Evolutionary conservation across 2,797 vertebrate genomes (phyloP).

Genomic region (Notamacropus eugenii): DNA sequence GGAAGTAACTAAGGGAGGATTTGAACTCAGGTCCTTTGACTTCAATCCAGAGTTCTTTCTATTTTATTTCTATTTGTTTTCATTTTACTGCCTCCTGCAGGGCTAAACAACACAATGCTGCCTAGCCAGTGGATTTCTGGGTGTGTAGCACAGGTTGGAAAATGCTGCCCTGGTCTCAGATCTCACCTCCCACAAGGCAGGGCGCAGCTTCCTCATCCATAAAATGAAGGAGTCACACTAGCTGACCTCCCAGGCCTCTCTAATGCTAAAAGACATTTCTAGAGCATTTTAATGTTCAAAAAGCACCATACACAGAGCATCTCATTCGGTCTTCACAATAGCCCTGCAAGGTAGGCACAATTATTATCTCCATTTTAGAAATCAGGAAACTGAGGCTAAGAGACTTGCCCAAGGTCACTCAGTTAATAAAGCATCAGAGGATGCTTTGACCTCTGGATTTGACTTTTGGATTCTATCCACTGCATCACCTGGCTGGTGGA

Average conservation of each 20-base stretch:
- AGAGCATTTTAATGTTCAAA: neutral
- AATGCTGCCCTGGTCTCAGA: neutral
- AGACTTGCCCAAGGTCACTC: neutral
- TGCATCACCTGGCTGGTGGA: neutral
- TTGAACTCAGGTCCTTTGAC: neutral
- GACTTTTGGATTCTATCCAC: neutral
- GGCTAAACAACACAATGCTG: neutral
- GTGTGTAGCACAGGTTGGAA: neutral
- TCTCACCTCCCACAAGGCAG: neutral
- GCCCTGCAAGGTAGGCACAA: neutral
- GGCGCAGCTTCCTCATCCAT: neutral
- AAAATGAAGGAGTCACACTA: neutral
- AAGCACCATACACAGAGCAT: neutral
- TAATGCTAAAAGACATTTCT: neutral
- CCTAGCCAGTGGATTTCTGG: neutral
- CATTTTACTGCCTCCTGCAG: neutral
- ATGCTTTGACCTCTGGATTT: neutral
- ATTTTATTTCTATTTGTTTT: neutral
- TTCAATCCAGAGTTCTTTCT: neutral
- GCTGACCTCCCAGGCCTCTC: neutral
- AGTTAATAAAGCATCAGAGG: neutral
- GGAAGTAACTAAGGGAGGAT: neutral
- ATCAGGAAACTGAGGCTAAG: neutral
- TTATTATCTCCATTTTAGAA: neutral
- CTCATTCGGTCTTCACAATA: neutral